Conservation (phyloP, 2,797 vertebrate species). For the Platalea minor region DNA sequence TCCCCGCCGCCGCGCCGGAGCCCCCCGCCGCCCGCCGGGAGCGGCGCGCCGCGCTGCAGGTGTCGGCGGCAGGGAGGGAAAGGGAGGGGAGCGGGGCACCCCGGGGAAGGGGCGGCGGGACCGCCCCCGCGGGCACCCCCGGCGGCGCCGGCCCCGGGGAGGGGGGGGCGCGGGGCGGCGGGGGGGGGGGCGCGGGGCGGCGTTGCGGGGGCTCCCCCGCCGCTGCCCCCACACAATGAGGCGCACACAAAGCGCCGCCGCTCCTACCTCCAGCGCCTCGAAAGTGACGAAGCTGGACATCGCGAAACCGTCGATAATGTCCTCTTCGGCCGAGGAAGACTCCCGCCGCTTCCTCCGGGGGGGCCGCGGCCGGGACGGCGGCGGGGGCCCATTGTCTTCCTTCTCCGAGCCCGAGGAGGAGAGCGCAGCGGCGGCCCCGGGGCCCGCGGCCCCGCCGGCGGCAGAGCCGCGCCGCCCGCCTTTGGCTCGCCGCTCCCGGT, state of each 20-base stretch:
- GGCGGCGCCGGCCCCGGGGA: not conserved
- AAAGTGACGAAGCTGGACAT: conserved; percentile 91
- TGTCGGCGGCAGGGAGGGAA: conserved; percentile 30
- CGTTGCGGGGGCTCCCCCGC: not conserved
- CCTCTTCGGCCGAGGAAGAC: conserved; percentile 92
- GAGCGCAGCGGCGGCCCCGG: conserved; percentile 73
- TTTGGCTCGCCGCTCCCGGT: conserved; percentile 82
- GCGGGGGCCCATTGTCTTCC: conserved; percentile 84
- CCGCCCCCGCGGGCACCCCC: not conserved
- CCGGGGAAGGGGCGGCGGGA: not conserved
- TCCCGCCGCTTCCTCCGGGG: conserved; percentile 90
- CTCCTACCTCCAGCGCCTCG: conserved; percentile 92
- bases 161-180: not conserved
- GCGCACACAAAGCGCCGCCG: conserved; percentile 43
- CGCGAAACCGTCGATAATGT: conserved; percentile 96
- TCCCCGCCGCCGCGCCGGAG: not conserved
- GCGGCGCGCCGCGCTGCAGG: conserved; percentile 51
- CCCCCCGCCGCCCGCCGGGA: not conserved
- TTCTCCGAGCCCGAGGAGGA: conserved; percentile 85
- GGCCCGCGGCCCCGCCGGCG: conserved; percentile 51
- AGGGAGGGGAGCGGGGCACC: conserved; percentile 1
- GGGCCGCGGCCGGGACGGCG: conserved; percentile 87
- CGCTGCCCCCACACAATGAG: not conserved
- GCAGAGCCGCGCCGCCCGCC: conserved; percentile 67
- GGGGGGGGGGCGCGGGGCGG: not conserved